Conservation (phyloP, 2,113 vertebrate genomes). For the Sigmodon hispidus region DNA sequence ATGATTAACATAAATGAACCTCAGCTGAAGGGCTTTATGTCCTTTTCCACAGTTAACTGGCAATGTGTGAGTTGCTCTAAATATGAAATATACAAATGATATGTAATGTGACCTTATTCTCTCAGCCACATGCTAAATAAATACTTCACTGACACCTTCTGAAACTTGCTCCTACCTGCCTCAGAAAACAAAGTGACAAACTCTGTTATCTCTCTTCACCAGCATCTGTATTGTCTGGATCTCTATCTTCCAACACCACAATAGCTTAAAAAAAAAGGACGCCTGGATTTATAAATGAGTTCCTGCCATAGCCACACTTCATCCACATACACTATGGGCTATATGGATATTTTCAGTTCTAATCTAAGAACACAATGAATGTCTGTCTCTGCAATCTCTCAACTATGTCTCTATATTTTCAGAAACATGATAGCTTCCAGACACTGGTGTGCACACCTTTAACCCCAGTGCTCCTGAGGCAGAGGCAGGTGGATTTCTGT, state of each 20-base stretch:
- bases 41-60: background rate
- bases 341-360: background rate
- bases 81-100: background rate
- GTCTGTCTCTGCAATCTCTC: background rate
- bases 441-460: background rate
- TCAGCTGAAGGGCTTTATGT: background rate
- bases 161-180: constrained; percentile 29
- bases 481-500: background rate
- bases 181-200: background rate
- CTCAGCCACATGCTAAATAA: background rate
- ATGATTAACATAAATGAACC: background rate
- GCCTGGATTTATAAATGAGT: background rate
- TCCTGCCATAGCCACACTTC: background rate
- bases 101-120: background rate
- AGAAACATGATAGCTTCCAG: background rate
- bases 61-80: background rate
- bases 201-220: background rate
- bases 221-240: background rate
- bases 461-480: background rate
- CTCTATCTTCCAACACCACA: background rate
- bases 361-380: background rate
- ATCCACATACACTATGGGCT: rapidly evolving
- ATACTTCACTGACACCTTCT: background rate
- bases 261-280: background rate
- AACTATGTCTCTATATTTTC: background rate